Evolutionary conservation across 2,797 vertebrate genomes (phyloP).

Genomic region (Parambassis ranga): DNA sequence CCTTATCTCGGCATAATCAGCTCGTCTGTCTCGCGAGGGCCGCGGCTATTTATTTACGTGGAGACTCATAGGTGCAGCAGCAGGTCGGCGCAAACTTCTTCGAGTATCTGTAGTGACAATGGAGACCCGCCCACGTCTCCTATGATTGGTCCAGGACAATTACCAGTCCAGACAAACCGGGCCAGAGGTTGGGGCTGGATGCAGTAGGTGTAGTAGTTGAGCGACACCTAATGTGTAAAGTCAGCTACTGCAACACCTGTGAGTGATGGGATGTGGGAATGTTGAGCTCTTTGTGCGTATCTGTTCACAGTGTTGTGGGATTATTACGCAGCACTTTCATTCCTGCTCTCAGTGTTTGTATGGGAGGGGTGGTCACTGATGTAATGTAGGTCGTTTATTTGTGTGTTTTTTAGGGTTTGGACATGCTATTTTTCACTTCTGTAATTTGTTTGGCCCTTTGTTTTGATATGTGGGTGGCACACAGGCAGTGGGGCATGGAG

Average conservation of each 20-base stretch:
- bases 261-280: neutral
- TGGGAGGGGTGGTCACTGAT: conserved; percentile 25
- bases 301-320: neutral
- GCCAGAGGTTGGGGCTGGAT: conserved; percentile 21
- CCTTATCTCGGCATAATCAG: conserved; percentile 77
- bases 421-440: conserved; percentile 53
- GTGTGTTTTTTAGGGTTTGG: conserved; percentile 31
- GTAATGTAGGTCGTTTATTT: conserved; percentile 57
- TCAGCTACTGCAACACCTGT: conserved; percentile 22
- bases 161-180: conserved; percentile 23
- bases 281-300: neutral
- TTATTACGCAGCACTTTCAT: conserved; percentile 1
- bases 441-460: conserved; percentile 62
- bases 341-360: conserved; percentile 10
- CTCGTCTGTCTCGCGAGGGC: conserved; percentile 61
- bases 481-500: conserved; percentile 13
- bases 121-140: conserved; percentile 57
- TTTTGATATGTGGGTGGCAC: conserved; percentile 66
- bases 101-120: conserved; percentile 71
- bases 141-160: conserved; percentile 66
- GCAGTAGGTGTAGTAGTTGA: conserved; percentile 30
- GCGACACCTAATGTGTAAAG: conserved; percentile 59
- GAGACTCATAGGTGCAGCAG: conserved; percentile 63
- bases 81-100: conserved; percentile 66
- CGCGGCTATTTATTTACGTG: conserved; percentile 68